Conservation (phyloP, 1,140 invertebrate genomes). For the Ylistrum balloti region DNA sequence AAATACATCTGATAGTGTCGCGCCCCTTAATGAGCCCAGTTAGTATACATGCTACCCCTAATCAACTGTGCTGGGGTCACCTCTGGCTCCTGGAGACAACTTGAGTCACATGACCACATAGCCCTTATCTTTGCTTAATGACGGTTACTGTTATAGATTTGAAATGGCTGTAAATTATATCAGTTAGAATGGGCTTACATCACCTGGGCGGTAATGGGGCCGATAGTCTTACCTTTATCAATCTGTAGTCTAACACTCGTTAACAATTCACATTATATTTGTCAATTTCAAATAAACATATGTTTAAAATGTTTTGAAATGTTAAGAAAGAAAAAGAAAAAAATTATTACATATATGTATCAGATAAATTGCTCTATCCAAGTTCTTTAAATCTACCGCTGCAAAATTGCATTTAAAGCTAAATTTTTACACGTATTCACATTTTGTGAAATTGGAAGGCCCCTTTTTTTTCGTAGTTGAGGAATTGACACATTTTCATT, state of each 20-base stretch:
- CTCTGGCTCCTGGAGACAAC: slow-evolving; percentile 36
- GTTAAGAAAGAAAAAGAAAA: too few species aligned
- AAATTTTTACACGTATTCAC: too few species aligned
- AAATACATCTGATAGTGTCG: background rate
- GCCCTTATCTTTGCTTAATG: slow-evolving; percentile 34
- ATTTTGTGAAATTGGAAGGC: too few species aligned
- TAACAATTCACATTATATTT: background rate
- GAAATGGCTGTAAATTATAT: slow-evolving; percentile 40
- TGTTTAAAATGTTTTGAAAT: too few species aligned
- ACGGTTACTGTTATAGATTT: slow-evolving; percentile 39
- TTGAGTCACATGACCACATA: slow-evolving; percentile 7
- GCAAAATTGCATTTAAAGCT: too few species aligned
- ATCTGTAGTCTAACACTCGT: background rate
- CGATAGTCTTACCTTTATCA: background rate
- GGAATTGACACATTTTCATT: too few species aligned
- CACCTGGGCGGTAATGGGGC: background rate
- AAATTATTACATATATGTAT: too few species aligned
- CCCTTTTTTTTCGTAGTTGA: too few species aligned
- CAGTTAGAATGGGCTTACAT: slow-evolving; percentile 20
- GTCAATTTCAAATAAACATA: background rate
- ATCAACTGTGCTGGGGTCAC: slow-evolving; percentile 5
- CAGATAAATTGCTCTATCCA: too few species aligned
- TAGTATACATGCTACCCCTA: background rate
- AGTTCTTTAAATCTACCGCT: too few species aligned
- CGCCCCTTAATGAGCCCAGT: slow-evolving; percentile 16